Evolutionary conservation across 2,113 vertebrate genomes (phyloP), one percentile per base, ranked within the genome.

Genomic region (Spheniscus mendiculus): DNA sequence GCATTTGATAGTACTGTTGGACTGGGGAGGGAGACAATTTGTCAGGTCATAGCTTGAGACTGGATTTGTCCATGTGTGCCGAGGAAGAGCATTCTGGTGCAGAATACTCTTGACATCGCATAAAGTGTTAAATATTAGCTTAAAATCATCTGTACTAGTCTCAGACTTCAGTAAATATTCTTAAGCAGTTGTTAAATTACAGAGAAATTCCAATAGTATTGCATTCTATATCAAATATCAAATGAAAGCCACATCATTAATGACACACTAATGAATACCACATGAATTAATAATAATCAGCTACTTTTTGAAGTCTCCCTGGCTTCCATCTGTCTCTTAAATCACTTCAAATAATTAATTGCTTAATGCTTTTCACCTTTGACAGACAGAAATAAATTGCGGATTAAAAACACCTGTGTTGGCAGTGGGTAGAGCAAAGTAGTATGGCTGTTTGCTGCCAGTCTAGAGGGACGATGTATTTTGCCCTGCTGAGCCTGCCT

Each of bases 221-320:
- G 20, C 70, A 42, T 44, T 92, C 83, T 70, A 16, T 47, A 93
- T 92, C 65, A 92, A 94, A 96, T 95, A 87, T n/a, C 77, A 97
- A 97, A 95, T 21, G 91, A 93, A 87, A 81, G 58, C 93, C 72
- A n/a, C 90, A 89, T 94, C 86, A 97, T 96, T 97, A 97, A 93
- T 89, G 88, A 80, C 81, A 63, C 89, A 73, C 91, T 96, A 98
- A 98, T 97, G 93, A 97, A 97, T 96, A 94, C 32, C 76, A 36
- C 81, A 95, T 97, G 89, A 97, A 98, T 98, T 97, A 98, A 92
- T 98, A 97, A 97, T 96, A 93, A 94, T 97, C 3, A n/a, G 67
- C 74, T 86, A 98, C 65, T 95, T 98, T 83, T 95, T 97, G 62
- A 98, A 97, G 96, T 97, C 96, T 96, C 91, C 83, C 94, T 94